A percentile compares a stretch with the other conserved stretches of the same genome.
These are phyloP conservation scores for Halichoerus grypus DNA, from an alignment of 2,113 vertebrate species.

Conservation along the genomic window DNA sequence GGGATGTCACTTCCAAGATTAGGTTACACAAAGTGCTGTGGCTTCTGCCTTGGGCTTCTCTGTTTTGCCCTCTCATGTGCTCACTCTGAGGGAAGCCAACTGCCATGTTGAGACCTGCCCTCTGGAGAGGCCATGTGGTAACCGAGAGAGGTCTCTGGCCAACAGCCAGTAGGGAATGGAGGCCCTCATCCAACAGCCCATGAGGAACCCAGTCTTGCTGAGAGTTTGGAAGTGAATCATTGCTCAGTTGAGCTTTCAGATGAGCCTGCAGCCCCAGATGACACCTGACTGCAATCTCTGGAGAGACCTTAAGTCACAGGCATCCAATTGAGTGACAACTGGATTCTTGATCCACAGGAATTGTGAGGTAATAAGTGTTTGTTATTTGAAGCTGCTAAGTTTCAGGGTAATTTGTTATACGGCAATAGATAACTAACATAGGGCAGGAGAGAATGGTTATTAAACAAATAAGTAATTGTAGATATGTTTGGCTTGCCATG, in stretches of 20 bases:
- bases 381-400: background rate
- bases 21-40: conserved; percentile 46
- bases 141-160: background rate
- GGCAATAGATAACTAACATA: background rate
- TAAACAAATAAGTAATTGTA: background rate
- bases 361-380: background rate
- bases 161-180: background rate
- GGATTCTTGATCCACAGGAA: background rate
- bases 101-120: background rate
- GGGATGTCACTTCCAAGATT: conserved; percentile 51
- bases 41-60: background rate
- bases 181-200: background rate
- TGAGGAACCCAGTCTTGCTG: background rate
- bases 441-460: background rate
- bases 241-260: background rate
- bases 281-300: background rate
- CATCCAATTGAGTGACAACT: background rate
- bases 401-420: background rate
- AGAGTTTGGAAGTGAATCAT: background rate
- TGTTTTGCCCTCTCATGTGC: background rate
- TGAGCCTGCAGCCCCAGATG: background rate
- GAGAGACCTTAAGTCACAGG: background rate
- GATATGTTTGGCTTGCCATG: background rate
- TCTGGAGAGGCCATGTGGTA: background rate
- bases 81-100: background rate